Conservation (phyloP, 2,113 vertebrate genomes). For the Gymnorhina tibicen region DNA sequence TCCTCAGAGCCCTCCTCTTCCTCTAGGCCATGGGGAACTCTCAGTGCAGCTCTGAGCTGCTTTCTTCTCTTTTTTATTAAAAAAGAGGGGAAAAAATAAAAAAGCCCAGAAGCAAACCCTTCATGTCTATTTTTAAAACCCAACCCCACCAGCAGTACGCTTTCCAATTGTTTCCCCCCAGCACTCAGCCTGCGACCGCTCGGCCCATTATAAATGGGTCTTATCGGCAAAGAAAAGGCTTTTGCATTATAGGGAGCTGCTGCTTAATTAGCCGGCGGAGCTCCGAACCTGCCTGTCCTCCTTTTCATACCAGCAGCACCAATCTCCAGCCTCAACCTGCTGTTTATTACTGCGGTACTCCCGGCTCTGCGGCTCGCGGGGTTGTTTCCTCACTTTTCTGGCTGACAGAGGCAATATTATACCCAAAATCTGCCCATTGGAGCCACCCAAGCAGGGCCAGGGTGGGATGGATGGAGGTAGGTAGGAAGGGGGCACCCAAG, state of each 20-base stretch:
- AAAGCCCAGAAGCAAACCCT: slow-evolving; percentile 33
- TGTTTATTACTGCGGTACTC: slow-evolving; percentile 57
- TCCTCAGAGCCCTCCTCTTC: background rate
- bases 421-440: background rate
- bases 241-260: slow-evolving; percentile 53
- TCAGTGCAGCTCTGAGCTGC: background rate
- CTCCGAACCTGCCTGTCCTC: slow-evolving; percentile 41
- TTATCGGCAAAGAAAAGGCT: slow-evolving; percentile 60
- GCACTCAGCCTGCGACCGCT: slow-evolving; percentile 31
- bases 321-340: slow-evolving; percentile 44
- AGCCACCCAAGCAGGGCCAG: rapidly evolving
- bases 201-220: slow-evolving; percentile 55
- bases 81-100: background rate
- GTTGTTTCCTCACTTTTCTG: background rate
- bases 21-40: slow-evolving; percentile 6
- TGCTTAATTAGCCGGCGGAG: slow-evolving; percentile 57
- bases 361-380: background rate
- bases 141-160: slow-evolving; percentile 47
- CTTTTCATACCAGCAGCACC: slow-evolving; percentile 44
- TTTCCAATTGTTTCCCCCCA: slow-evolving; percentile 58
- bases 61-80: slow-evolving; percentile 11
- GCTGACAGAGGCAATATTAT: background rate
- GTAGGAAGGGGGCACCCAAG: background rate
- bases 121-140: slow-evolving; percentile 65
- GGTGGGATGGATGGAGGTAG: background rate